Evolutionary conservation across 2,113 vertebrate genomes (phyloP).

Genomic region (Capreolus pygargus): DNA sequence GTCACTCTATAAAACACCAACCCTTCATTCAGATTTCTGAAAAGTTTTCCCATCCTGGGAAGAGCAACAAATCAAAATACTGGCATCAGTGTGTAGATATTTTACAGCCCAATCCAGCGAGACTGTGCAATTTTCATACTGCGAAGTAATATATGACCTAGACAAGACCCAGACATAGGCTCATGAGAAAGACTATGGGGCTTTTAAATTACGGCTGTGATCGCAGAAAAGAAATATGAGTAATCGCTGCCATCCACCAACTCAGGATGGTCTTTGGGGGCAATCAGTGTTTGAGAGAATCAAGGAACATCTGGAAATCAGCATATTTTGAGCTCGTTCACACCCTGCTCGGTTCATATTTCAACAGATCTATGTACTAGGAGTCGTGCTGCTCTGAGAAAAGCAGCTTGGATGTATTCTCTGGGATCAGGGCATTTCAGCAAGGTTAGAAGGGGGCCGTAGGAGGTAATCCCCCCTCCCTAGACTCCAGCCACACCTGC

Average conservation of each 20-base stretch:
- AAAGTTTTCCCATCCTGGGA: constrained; percentile 75
- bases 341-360: constrained; percentile 72
- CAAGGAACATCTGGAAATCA: constrained; percentile 75
- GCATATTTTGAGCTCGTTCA: constrained; percentile 71
- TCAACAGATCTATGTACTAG: constrained; percentile 63
- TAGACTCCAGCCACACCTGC: not conserved
- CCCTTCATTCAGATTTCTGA: constrained; percentile 77
- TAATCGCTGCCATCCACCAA: constrained; percentile 65
- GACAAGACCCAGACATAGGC: constrained; percentile 76
- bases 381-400: constrained; percentile 28
- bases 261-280: constrained; percentile 74
- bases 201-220: constrained; percentile 77
- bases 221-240: constrained; percentile 76
- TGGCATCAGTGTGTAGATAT: constrained; percentile 59
- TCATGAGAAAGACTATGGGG: constrained; percentile 72
- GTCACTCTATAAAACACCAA: constrained; percentile 42
- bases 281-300: constrained; percentile 69
- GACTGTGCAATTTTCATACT: constrained; percentile 76
- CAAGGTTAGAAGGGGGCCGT: not conserved
- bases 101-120: constrained; percentile 74
- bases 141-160: constrained; percentile 79
- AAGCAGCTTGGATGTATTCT: not conserved
- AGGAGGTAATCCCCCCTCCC: not conserved
- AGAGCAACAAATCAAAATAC: constrained; percentile 76
- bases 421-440: constrained; percentile 51